Conservation (phyloP, 2,113 vertebrate genomes). For the Neotragus pygmaeus region DNA sequence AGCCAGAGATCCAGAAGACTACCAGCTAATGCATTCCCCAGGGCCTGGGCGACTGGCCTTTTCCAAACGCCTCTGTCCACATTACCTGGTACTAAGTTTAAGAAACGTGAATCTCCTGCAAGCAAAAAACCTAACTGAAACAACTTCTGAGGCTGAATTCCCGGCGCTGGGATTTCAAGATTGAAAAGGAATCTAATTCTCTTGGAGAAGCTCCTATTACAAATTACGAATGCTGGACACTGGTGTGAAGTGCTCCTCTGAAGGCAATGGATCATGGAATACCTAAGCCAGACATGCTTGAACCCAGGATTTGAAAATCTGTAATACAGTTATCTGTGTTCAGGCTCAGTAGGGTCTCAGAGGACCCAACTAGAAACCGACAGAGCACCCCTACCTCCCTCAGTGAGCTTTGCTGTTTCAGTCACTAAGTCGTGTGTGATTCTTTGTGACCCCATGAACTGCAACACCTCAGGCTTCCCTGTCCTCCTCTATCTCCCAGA, state of each 20-base stretch:
- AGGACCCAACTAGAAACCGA: not conserved
- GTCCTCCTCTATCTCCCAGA: not conserved
- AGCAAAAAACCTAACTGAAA: not conserved
- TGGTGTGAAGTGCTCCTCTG: not conserved
- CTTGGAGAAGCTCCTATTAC: not conserved
- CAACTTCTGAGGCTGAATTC: not conserved
- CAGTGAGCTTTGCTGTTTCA: not conserved
- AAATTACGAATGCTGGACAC: not conserved
- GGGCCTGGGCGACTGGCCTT: not conserved
- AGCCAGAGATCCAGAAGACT: not conserved
- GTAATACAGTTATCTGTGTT: conserved; percentile 1
- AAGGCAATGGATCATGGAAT: not conserved
- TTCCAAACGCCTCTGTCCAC: not conserved
- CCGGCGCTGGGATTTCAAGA: not conserved
- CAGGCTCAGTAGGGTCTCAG: not conserved
- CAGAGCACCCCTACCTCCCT: not conserved
- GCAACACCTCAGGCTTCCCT: not conserved
- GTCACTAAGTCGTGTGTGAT: not conserved
- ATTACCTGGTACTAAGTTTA: not conserved
- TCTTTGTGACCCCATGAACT: not conserved
- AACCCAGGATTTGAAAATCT: not conserved
- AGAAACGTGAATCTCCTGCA: not conserved
- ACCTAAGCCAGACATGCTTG: not conserved
- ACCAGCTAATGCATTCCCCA: not conserved
- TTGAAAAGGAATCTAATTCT: not conserved